These are phyloP conservation scores for Muscina levida DNA, from an alignment of 2,888 invertebrate genomes.

Conservation along the genomic window DNA sequence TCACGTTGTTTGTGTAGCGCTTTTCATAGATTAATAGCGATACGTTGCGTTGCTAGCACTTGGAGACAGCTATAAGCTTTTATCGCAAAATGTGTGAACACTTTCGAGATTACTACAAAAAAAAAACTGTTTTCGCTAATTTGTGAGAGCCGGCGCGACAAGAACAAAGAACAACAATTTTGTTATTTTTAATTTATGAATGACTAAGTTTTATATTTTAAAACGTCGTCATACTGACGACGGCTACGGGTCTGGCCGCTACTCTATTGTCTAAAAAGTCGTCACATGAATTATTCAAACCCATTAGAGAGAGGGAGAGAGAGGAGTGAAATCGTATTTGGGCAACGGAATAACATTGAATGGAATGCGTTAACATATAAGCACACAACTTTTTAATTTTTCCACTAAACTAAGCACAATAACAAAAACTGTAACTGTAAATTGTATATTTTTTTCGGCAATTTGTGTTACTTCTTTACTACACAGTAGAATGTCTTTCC, in stretches of 20 bases:
- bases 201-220: conserved; percentile 13
- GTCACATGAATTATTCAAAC: conserved; percentile 7
- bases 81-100: too few relatives aligned
- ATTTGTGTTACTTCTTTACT: background rate
- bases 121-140: too few relatives aligned
- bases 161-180: conserved; percentile 17
- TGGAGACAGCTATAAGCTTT: too few relatives aligned
- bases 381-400: too few relatives aligned
- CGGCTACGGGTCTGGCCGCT: background rate
- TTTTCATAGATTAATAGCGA: too few relatives aligned
- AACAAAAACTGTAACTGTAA: background rate
- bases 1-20: too few relatives aligned
- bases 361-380: background rate
- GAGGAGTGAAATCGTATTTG: background rate
- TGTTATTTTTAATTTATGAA: conserved; percentile 2
- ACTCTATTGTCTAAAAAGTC: background rate
- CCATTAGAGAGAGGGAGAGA: conserved; percentile 5
- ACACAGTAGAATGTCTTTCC: background rate
- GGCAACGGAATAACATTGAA: background rate
- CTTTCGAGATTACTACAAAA: too few relatives aligned
- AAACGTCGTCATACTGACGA: background rate
- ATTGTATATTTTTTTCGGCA: background rate
- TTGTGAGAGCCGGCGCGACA: too few relatives aligned
- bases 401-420: background rate
- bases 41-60: too few relatives aligned